Evolutionary conservation across 2,797 vertebrate genomes (phyloP).

Genomic region (Numenius phaeopus): DNA sequence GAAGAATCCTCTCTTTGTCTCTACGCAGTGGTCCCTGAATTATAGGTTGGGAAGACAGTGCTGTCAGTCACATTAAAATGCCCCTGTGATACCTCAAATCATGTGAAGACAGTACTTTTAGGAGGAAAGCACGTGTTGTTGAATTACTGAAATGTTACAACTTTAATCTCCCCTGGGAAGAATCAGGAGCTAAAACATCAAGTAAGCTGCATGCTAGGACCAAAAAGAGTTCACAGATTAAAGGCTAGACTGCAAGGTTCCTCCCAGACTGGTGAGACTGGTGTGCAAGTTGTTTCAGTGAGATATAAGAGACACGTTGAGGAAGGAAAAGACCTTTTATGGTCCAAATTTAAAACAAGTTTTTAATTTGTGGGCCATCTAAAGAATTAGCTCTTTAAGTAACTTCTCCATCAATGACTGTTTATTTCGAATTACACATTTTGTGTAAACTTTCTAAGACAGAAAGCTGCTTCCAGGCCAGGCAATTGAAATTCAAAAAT

Average conservation of each 20-base stretch:
- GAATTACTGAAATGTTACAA: background rate
- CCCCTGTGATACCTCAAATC: background rate
- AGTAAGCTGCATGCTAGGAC: background rate
- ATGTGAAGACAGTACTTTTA: background rate
- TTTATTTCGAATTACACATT: background rate
- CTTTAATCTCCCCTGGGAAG: background rate
- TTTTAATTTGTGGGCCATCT: background rate
- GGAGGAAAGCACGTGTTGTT: background rate
- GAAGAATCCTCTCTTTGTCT: background rate
- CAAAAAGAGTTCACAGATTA: background rate
- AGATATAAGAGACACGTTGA: background rate
- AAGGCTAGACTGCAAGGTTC: background rate
- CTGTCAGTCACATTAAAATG: background rate
- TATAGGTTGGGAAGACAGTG: background rate
- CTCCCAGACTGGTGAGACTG: background rate
- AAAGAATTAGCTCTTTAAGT: background rate
- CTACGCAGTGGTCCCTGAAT: background rate
- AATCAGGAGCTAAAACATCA: background rate
- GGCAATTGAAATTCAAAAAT: background rate
- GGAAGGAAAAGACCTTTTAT: background rate
- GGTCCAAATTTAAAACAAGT: background rate
- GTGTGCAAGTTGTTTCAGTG: background rate
- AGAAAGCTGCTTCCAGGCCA: background rate
- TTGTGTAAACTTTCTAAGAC: background rate
- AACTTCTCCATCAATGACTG: background rate